Percentiles rank a stretch among this genome's conserved stretches.
Evolutionary conservation across 2,113 vertebrate species (phyloP).

Genomic region (Urocitellus parryii): DNA sequence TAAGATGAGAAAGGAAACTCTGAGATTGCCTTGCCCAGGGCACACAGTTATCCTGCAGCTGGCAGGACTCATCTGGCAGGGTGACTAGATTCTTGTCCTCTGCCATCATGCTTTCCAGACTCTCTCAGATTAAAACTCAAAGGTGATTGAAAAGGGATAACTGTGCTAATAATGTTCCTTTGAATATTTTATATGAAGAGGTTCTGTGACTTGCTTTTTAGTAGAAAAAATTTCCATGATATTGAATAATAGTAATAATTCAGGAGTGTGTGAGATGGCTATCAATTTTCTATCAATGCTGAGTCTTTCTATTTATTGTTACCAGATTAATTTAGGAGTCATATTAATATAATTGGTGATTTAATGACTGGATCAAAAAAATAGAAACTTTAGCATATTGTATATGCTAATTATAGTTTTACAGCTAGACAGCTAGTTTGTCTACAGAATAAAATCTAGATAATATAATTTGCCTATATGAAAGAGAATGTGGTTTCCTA

Average conservation of each 20-base stretch:
- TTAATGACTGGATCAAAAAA: slow-evolving; percentile 28
- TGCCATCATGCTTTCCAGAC: background rate
- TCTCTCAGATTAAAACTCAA: background rate
- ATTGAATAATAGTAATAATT: background rate
- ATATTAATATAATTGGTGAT: background rate
- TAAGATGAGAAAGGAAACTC: background rate
- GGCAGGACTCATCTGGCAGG: background rate
- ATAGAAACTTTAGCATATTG: background rate
- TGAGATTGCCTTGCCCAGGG: background rate
- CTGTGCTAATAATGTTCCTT: background rate
- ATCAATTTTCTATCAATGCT: background rate
- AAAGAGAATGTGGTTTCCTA: background rate
- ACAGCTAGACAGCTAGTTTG: background rate
- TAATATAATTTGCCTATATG: background rate
- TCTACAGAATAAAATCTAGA: background rate
- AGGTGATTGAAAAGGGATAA: background rate
- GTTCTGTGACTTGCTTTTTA: background rate
- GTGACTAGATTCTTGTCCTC: background rate
- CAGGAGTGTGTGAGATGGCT: background rate
- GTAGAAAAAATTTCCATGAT: background rate
- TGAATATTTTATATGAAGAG: background rate
- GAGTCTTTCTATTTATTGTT: background rate
- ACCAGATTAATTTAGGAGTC: background rate
- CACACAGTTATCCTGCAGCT: background rate
- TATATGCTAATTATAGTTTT: background rate